Percentiles rank a stretch among this genome's conserved stretches.
These are phyloP conservation scores for Campylomormyrus numenius DNA, from an alignment of 2,113 vertebrate genomes.

Conservation along the genomic window DNA sequence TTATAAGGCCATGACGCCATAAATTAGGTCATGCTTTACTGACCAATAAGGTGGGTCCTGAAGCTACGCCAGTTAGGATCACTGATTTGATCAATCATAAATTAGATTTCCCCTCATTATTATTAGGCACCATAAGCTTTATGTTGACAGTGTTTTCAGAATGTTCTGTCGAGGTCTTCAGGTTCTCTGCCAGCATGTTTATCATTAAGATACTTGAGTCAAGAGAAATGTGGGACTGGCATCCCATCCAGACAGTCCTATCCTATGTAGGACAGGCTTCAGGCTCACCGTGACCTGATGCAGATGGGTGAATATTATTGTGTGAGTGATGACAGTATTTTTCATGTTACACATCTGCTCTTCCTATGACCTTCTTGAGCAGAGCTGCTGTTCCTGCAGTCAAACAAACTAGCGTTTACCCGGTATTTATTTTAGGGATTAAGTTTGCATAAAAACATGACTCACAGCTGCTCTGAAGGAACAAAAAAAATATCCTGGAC, in stretches of 20 bases:
- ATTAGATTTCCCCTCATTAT: not conserved
- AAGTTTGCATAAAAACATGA: not conserved
- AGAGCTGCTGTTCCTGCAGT: not conserved
- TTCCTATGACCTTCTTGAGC: not conserved
- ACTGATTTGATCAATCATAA: not conserved
- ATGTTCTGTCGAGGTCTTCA: not conserved
- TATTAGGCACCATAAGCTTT: not conserved
- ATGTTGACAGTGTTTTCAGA: not conserved
- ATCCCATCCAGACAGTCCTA: not conserved
- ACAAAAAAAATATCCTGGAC: not conserved
- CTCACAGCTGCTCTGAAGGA: not conserved
- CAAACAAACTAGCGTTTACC: not conserved
- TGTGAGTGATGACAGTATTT: not conserved
- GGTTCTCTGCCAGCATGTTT: not conserved
- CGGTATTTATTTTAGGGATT: not conserved
- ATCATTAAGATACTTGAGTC: not conserved
- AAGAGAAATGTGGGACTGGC: not conserved
- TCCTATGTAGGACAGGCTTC: not conserved
- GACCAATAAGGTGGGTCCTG: not conserved
- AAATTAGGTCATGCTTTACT: not conserved
- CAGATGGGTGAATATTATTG: not conserved
- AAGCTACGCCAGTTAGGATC: not conserved
- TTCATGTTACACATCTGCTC: not conserved
- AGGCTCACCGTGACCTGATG: not conserved
- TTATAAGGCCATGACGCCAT: not conserved